Conservation (phyloP, 2,888 invertebrate genomes). For the Harmothoe impar region DNA sequence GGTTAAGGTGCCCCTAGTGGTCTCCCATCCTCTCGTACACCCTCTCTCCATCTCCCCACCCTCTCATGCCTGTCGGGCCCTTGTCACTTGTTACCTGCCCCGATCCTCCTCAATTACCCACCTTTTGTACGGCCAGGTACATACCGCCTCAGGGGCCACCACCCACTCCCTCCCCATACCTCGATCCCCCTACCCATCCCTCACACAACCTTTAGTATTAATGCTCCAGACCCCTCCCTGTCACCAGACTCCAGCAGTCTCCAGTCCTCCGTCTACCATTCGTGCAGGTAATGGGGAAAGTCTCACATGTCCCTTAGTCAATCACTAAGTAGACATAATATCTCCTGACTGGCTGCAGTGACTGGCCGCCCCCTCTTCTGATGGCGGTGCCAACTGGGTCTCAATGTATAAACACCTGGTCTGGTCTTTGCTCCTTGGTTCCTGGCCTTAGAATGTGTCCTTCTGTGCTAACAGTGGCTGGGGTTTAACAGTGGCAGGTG, state of each 20-base stretch:
- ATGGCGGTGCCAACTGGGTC: too few relatives aligned
- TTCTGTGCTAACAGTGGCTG: too few relatives aligned
- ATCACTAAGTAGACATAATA: slow-evolving; percentile 14
- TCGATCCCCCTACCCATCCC: not conserved
- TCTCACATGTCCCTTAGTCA: not conserved
- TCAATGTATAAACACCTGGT: too few relatives aligned
- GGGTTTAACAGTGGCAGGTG: not conserved
- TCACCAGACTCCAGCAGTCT: not conserved
- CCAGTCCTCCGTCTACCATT: not conserved
- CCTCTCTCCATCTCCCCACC: not conserved
- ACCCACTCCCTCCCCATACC: not conserved
- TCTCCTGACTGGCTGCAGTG: not conserved
- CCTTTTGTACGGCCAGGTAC: slow-evolving; percentile 12
- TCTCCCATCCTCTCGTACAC: not conserved
- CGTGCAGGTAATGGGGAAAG: not conserved
- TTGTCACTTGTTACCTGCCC: slow-evolving; percentile 10
- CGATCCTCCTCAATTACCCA: slow-evolving; percentile 21
- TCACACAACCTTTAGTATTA: not conserved
- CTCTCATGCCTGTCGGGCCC: slow-evolving; percentile 19
- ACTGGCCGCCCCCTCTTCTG: too few relatives aligned
- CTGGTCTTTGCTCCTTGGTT: too few relatives aligned
- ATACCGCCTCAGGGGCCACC: slow-evolving; percentile 13
- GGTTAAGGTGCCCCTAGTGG: slow-evolving; percentile 20
- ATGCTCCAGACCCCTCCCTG: not conserved
- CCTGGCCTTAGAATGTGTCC: too few relatives aligned